Conservation (phyloP, 2,888 invertebrate species). For the Chrysolina americana region DNA sequence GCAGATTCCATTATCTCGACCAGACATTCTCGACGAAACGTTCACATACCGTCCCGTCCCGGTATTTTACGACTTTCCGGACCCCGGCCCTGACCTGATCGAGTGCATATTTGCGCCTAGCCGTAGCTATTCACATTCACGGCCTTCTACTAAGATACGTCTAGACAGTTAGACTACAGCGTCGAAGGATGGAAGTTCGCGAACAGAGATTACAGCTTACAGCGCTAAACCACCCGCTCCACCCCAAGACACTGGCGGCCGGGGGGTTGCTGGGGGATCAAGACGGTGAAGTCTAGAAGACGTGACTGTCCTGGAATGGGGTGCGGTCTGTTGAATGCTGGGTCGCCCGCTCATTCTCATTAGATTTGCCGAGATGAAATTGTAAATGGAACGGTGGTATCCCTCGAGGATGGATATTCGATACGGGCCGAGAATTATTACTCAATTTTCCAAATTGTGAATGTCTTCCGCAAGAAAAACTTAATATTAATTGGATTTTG, state of each 20-base stretch:
- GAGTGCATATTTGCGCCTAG: conserved; percentile 1
- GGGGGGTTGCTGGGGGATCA: neutral
- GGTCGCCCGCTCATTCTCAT: neutral
- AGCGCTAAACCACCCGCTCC: neutral
- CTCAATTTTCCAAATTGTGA: too few species aligned
- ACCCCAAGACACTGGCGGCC: neutral
- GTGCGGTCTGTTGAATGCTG: neutral
- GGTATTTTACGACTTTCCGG: conserved; percentile 5
- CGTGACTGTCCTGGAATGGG: neutral
- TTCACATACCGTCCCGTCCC: neutral
- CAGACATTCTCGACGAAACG: too few species aligned
- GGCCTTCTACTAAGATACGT: neutral
- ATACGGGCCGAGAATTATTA: too few species aligned
- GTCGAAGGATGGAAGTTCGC: neutral
- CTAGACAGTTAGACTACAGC: conserved; percentile 9
- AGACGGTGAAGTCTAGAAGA: neutral
- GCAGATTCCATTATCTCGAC: too few species aligned
- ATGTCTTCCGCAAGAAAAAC: too few species aligned
- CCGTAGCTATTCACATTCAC: neutral
- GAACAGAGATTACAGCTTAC: neutral
- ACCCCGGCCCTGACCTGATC: neutral
- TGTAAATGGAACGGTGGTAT: too few species aligned
- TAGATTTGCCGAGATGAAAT: neutral
- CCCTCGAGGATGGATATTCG: too few species aligned
- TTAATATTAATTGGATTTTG: too few species aligned